Conservation (phyloP, 1,140 invertebrate species). For the Rhyzopertha dominica region DNA sequence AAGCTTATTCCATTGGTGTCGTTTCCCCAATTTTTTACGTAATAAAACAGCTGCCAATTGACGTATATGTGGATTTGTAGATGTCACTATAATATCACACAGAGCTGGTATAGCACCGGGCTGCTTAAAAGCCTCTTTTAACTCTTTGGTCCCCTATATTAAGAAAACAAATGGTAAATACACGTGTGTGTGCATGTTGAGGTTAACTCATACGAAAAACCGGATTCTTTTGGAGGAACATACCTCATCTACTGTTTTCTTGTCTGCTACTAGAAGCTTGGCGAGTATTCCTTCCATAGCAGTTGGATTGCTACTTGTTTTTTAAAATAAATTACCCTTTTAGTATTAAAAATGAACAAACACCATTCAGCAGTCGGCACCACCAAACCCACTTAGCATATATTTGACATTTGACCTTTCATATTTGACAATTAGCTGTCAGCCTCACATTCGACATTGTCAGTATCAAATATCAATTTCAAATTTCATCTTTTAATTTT, state of each 20-base stretch:
- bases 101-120: conserved; percentile 54
- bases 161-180: conserved; percentile 11
- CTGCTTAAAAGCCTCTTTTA: conserved; percentile 59
- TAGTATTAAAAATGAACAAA: too few relatives aligned
- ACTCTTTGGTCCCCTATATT: conserved; percentile 57
- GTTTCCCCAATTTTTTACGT: conserved; percentile 55
- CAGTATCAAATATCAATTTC: too few relatives aligned
- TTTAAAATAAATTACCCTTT: too few relatives aligned
- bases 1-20: conserved; percentile 57
- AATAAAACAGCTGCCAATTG: conserved; percentile 65
- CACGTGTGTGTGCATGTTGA: conserved; percentile 32
- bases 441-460: too few relatives aligned
- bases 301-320: too few relatives aligned
- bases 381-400: too few relatives aligned
- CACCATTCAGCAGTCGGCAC: too few relatives aligned
- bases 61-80: conserved; percentile 55
- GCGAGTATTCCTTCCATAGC: conserved; percentile 53
- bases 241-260: conserved; percentile 53
- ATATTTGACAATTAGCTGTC: too few relatives aligned
- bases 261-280: conserved; percentile 52
- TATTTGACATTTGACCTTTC: too few relatives aligned
- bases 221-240: conserved; percentile 19
- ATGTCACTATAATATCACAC: conserved; percentile 54
- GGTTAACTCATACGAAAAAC: conserved; percentile 28
- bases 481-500: too few relatives aligned